phyloP scores from a whole-genome alignment of 2,113 vertebrate genomes.

The Tragelaphus buxtoni region DNA sequence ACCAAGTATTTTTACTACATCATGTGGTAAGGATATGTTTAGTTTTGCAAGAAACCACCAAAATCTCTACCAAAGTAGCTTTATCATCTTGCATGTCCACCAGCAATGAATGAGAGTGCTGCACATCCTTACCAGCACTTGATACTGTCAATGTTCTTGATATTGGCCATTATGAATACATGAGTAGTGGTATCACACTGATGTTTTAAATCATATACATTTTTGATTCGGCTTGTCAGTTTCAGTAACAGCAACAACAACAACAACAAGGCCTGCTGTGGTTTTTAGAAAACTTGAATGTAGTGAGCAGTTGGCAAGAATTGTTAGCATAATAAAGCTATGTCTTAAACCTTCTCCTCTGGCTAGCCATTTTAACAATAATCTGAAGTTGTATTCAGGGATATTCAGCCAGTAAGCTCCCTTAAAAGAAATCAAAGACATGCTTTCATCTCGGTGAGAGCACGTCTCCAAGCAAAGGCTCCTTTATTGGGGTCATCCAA shows the following conservation, averaged over 20 bases:
- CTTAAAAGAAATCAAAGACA: not conserved
- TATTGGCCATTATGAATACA: not conserved
- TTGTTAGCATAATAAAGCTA: not conserved
- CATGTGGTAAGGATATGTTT: not conserved
- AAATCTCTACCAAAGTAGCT: not conserved
- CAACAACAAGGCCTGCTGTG: not conserved
- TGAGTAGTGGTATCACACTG: not conserved
- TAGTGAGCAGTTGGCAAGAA: not conserved
- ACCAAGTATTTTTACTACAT: not conserved
- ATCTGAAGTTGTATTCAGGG: not conserved
- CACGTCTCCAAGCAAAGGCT: not conserved
- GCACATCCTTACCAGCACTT: not conserved
- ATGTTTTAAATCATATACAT: not conserved
- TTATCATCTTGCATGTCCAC: not conserved
- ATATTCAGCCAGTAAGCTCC: not conserved
- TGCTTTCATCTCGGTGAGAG: not conserved
- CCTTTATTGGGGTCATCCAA: constrained; percentile 4
- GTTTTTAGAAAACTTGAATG: not conserved
- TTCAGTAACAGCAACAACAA: not conserved
- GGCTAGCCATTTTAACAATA: not conserved
- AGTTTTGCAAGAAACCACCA: not conserved
- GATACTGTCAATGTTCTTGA: not conserved
- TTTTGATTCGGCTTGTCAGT: not conserved
- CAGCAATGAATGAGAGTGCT: not conserved
- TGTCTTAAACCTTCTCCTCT: not conserved